Percentiles rank a stretch among this genome's conserved stretches.
These are phyloP conservation scores for Bombus terrestris DNA, from an alignment of 1,140 invertebrate genomes.

Conservation along the genomic window DNA sequence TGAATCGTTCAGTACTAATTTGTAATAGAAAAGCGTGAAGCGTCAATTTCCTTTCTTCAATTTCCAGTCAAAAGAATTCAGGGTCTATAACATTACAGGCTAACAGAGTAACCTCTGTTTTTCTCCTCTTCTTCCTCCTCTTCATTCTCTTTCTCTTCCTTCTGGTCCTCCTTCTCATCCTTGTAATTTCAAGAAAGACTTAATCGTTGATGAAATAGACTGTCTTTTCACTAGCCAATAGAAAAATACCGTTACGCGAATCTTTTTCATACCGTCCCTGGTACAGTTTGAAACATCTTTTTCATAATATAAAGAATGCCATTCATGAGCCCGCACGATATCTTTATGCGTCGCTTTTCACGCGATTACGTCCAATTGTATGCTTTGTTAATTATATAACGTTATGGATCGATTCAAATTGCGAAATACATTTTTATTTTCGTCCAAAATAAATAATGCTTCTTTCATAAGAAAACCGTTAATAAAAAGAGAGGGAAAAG, in stretches of 20 bases:
- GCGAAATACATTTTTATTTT: neutral
- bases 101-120: neutral
- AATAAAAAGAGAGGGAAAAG: too few relatives aligned
- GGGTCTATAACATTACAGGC: neutral
- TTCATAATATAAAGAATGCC: conserved; percentile 50
- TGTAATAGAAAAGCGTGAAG: neutral
- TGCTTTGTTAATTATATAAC: conserved; percentile 13
- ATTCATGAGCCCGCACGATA: conserved; percentile 31
- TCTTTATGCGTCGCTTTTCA: conserved; percentile 6
- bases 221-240: neutral
- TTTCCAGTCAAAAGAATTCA: neutral
- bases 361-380: conserved; percentile 7
- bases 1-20: too few relatives aligned
- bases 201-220: neutral
- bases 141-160: neutral
- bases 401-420: neutral
- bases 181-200: neutral
- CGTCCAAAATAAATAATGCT: too few relatives aligned
- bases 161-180: rapidly evolving
- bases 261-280: conserved; percentile 24
- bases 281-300: conserved; percentile 5
- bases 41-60: neutral
- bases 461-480: neutral
- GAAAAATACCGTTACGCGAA: neutral
- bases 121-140: neutral